Conservation (phyloP, 2,113 vertebrate genomes). For the Misgurnus mizolepis region DNA sequence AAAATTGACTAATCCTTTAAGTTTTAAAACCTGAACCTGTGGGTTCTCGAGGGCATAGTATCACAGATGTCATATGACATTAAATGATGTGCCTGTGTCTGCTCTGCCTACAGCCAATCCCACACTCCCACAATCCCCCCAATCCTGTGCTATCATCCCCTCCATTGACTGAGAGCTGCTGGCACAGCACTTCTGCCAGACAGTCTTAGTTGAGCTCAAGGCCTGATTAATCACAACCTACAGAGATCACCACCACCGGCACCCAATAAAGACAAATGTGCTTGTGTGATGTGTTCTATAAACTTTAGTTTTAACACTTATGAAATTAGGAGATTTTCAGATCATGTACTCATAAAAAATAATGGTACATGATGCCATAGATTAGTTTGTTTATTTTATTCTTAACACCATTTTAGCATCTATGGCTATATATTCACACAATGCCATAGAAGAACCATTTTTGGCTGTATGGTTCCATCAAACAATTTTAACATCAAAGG, state of each 20-base stretch:
- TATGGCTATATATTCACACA: too few species aligned
- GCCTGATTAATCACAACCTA: slow-evolving; percentile 70
- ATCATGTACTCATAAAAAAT: too few species aligned
- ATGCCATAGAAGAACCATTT: too few species aligned
- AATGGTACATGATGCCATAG: too few species aligned
- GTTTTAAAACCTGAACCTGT: slow-evolving; percentile 45
- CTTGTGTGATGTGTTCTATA: not conserved
- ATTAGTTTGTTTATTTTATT: too few species aligned
- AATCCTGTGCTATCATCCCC: slow-evolving; percentile 72
- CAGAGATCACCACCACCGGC: slow-evolving; percentile 14
- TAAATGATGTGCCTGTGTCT: slow-evolving; percentile 78
- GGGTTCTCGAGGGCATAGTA: slow-evolving; percentile 69
- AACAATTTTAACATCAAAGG: too few species aligned
- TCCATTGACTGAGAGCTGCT: slow-evolving; percentile 73
- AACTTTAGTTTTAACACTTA: not conserved
- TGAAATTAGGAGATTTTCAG: too few species aligned
- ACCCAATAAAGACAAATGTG: slow-evolving; percentile 6
- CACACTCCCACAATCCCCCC: slow-evolving; percentile 65
- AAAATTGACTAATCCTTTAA: not conserved
- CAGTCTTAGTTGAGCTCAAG: slow-evolving; percentile 62
- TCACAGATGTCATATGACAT: slow-evolving; percentile 76
- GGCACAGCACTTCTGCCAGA: slow-evolving; percentile 77
- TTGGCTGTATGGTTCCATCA: too few species aligned
- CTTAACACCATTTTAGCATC: too few species aligned
- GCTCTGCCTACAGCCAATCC: slow-evolving; percentile 63